These are phyloP conservation scores for Catharus minimus DNA, from an alignment of 2,113 vertebrate genomes.

Conservation along the genomic window DNA sequence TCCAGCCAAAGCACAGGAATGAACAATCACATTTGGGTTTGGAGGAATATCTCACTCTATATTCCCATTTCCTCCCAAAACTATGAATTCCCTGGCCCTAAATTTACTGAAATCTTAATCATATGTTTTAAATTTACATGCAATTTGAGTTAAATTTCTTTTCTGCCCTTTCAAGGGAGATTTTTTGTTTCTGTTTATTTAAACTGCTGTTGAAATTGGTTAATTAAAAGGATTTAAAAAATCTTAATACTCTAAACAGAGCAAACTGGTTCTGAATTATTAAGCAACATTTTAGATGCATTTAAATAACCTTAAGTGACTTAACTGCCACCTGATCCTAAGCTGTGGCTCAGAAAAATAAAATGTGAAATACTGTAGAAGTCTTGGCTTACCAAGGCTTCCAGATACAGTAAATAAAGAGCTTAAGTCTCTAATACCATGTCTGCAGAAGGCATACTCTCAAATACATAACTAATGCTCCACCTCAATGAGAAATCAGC, in stretches of 20 bases:
- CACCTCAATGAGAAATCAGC: constrained; percentile 4
- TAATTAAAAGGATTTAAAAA: constrained; percentile 82
- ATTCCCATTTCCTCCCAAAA: not conserved
- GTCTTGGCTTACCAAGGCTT: constrained; percentile 69
- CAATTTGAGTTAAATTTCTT: constrained; percentile 48
- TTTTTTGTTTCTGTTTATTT: constrained; percentile 67
- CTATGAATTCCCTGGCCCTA: not conserved
- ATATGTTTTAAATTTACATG: not conserved
- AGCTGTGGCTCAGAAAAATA: constrained; percentile 77
- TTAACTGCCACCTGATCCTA: constrained; percentile 81
- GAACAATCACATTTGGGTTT: not conserved
- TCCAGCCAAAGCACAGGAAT: not conserved
- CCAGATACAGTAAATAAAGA: constrained; percentile 81
- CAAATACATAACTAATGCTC: constrained; percentile 56
- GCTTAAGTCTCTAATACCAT: constrained; percentile 70
- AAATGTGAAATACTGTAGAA: constrained; percentile 79
- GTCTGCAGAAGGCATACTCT: constrained; percentile 48
- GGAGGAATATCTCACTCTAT: not conserved
- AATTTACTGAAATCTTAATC: not conserved
- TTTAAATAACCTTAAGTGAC: constrained; percentile 82
- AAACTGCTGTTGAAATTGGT: constrained; percentile 76
- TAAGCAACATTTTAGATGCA: constrained; percentile 81
- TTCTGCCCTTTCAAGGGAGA: constrained; percentile 57
- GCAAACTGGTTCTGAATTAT: constrained; percentile 83
- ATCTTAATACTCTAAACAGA: constrained; percentile 80